Conservation (phyloP, 1,140 invertebrate genomes). For the Rhagoletis pomonella region DNA sequence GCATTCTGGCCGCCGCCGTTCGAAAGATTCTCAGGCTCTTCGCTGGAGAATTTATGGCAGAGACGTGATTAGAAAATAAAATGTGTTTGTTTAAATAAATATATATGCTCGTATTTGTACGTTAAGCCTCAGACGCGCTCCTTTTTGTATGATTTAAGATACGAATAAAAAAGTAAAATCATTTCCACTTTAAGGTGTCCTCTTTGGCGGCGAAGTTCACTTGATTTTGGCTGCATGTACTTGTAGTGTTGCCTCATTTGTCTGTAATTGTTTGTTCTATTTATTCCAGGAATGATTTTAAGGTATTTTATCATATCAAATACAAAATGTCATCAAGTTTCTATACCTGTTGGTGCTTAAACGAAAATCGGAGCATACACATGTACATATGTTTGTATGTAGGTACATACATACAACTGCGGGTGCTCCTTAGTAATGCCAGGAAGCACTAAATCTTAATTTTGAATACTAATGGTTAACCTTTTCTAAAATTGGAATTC, state of each 20-base stretch:
- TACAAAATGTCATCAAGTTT: constrained; percentile 24
- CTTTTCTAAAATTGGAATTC: background rate
- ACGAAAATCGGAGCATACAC: background rate
- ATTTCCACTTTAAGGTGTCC: constrained; percentile 37
- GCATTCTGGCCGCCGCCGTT: background rate
- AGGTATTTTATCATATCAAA: constrained; percentile 38
- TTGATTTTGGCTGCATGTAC: background rate
- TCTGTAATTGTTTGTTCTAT: constrained; percentile 43
- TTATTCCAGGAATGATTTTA: constrained; percentile 30
- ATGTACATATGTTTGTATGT: constrained; percentile 8
- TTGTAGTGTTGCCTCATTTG: constrained; percentile 13
- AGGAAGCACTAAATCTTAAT: constrained; percentile 21
- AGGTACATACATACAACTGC: background rate
- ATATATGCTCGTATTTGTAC: background rate
- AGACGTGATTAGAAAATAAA: constrained; percentile 48
- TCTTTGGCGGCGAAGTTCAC: constrained; percentile 43
- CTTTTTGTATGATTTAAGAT: background rate
- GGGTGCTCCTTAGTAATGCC: too few relatives aligned
- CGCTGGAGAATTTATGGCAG: constrained; percentile 18
- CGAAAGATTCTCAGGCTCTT: constrained; percentile 25
- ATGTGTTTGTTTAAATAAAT: constrained; percentile 4
- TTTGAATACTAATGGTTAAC: constrained; percentile 33
- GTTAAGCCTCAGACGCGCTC: background rate
- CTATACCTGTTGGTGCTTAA: background rate
- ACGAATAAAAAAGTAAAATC: background rate